phyloP scores from a whole-genome alignment of 2,113 vertebrate species.

The Mastomys coucha region DNA sequence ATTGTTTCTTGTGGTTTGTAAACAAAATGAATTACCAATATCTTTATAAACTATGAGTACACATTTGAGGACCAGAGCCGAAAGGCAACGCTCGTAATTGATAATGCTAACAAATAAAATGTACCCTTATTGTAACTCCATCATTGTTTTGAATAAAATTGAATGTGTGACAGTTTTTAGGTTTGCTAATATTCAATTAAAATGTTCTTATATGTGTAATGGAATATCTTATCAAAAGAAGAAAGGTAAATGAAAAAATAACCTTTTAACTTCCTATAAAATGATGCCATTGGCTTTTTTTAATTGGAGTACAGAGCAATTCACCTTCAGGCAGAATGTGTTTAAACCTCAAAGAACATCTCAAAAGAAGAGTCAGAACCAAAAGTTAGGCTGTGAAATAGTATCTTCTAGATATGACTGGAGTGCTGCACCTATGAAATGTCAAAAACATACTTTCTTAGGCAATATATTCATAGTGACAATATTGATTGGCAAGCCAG shows the following conservation, averaged over 20 bases:
- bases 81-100: constrained; percentile 21
- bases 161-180: neutral
- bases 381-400: neutral
- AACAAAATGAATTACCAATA: constrained; percentile 56
- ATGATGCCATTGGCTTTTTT: neutral
- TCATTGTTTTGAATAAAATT: constrained; percentile 9
- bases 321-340: neutral
- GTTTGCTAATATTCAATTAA: constrained; percentile 12
- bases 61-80: neutral
- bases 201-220: neutral
- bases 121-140: neutral
- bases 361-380: neutral
- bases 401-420: neutral
- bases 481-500: neutral
- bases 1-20: constrained; percentile 56
- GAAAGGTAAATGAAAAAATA: neutral
- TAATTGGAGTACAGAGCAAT: neutral
- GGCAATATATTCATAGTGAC: neutral
- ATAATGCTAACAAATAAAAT: constrained; percentile 48
- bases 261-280: neutral
- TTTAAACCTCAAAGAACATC: neutral
- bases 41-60: constrained; percentile 41
- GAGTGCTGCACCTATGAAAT: too few relatives aligned
- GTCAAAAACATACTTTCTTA: neutral
- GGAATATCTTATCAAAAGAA: neutral